Evolutionary conservation across 2,888 invertebrate genomes (phyloP).

Genomic region (Aporophyla nigra): DNA sequence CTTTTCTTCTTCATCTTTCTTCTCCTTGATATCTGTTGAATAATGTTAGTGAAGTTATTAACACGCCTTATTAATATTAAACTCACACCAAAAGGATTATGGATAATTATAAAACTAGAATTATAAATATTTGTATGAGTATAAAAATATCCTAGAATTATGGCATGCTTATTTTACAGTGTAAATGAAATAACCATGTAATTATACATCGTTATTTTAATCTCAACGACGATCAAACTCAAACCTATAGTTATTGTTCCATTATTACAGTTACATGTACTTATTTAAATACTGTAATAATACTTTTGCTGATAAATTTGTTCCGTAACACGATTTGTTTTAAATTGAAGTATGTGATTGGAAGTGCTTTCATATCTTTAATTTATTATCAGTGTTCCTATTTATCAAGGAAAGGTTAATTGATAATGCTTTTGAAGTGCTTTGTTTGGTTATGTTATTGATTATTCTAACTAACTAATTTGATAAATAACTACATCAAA

Average conservation of each 20-base stretch:
- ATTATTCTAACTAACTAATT: background rate
- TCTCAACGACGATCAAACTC: background rate
- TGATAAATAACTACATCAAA: constrained; percentile 9
- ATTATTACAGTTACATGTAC: background rate
- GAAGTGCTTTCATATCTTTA: constrained; percentile 19
- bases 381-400: constrained; percentile 6
- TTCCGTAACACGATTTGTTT: background rate
- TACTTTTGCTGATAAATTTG: background rate
- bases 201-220: background rate
- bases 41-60: constrained; percentile 74
- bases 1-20: constrained; percentile 65
- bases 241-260: background rate
- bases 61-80: constrained; percentile 30
- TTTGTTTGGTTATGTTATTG: constrained; percentile 16
- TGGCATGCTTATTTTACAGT: background rate
- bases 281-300: background rate
- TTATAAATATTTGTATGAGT: background rate
- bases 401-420: constrained; percentile 16
- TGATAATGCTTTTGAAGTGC: constrained; percentile 33
- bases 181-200: background rate
- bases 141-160: background rate
- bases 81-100: constrained; percentile 23
- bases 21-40: constrained; percentile 71
- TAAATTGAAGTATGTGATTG: background rate
- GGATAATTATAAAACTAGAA: background rate